These are phyloP conservation scores for Micromesistius poutassou DNA, from an alignment of 2,797 vertebrate species.

Conservation along the genomic window DNA sequence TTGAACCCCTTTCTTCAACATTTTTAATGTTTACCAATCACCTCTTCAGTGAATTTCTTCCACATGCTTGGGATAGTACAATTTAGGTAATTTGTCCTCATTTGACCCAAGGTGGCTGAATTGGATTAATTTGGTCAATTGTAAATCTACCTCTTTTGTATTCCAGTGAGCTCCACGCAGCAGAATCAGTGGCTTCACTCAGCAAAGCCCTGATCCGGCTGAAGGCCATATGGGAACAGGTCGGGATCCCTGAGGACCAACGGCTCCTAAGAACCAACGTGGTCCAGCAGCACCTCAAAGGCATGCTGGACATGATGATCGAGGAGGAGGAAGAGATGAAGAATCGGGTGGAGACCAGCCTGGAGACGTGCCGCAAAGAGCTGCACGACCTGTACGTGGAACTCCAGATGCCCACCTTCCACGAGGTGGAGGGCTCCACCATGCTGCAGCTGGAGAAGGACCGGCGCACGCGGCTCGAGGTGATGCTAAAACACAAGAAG, in stretches of 20 bases:
- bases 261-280: conserved; percentile 83
- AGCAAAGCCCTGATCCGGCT: conserved; percentile 79
- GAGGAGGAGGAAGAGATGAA: conserved; percentile 84
- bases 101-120: not conserved
- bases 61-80: not conserved
- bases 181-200: conserved; percentile 83
- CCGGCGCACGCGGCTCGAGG: conserved; percentile 77
- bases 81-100: not conserved
- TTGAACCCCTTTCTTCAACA: not conserved
- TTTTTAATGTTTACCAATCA: not conserved
- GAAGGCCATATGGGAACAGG: conserved; percentile 91
- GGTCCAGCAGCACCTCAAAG: conserved; percentile 86
- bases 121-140: not conserved
- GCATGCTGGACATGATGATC: conserved; percentile 89
- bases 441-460: conserved; percentile 90
- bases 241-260: conserved; percentile 92
- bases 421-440: conserved; percentile 80
- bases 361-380: conserved; percentile 74
- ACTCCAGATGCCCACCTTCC: conserved; percentile 73
- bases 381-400: conserved; percentile 75
- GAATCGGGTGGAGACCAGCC: conserved; percentile 78
- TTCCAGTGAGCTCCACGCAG: conserved; percentile 83
- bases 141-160: conserved; percentile 3
- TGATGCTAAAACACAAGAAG: conserved; percentile 80
- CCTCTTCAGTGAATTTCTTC: not conserved